Evolutionary conservation across 2,113 vertebrate species (phyloP).

Genomic region (Nycticryphes semicollaris): DNA sequence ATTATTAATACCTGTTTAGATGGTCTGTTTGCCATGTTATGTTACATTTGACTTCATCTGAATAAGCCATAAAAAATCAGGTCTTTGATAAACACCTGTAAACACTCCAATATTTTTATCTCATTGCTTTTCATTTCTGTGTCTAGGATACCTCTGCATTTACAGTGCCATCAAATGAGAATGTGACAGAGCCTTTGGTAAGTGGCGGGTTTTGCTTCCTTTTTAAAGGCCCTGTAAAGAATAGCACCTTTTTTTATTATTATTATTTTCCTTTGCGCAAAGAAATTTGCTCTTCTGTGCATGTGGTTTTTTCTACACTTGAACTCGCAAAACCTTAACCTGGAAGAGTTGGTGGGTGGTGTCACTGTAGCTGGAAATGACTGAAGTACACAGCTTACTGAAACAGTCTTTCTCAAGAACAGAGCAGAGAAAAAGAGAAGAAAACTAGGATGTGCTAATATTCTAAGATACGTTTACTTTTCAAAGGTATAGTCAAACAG

Average conservation of each 20-base stretch:
- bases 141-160: conserved; percentile 80
- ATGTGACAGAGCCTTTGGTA: conserved; percentile 80
- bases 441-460: background rate
- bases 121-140: background rate
- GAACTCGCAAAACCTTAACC: background rate
- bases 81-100: background rate
- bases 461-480: background rate
- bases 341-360: background rate
- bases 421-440: background rate
- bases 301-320: background rate
- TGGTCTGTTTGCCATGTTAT: background rate
- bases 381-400: background rate
- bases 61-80: background rate
- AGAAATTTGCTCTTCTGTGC: background rate
- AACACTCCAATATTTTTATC: background rate
- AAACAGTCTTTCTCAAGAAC: background rate
- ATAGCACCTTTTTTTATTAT: background rate
- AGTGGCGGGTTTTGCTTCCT: conserved; percentile 65
- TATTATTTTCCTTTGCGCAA: background rate
- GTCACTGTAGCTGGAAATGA: background rate
- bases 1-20: background rate
- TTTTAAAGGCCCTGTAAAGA: background rate
- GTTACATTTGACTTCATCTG: background rate
- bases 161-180: conserved; percentile 76
- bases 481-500: background rate